These are phyloP conservation scores for Tor tambroides DNA, from an alignment of 2,113 vertebrate species.

Conservation along the genomic window DNA sequence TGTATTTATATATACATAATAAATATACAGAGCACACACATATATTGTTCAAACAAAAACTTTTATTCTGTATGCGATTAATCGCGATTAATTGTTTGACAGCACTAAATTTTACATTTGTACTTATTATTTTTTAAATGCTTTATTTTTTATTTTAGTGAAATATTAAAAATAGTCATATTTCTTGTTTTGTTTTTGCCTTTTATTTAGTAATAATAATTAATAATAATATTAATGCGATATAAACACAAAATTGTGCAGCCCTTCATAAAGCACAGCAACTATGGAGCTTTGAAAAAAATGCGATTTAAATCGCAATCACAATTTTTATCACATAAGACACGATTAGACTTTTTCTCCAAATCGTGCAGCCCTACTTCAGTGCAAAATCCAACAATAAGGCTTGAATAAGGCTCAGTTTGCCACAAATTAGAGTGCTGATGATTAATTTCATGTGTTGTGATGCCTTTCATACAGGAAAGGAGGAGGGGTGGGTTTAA, in stretches of 20 bases:
- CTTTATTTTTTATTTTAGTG: not conserved
- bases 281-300: not conserved
- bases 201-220: not conserved
- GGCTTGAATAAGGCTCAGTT: not conserved
- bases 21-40: no score
- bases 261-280: not conserved
- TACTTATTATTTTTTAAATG: not conserved
- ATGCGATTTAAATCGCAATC: not conserved
- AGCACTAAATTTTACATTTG: no score
- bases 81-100: no score
- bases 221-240: not conserved
- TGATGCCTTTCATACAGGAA: not conserved
- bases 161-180: not conserved
- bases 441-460: slow-evolving; percentile 31
- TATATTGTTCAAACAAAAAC: no score
- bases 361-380: not conserved
- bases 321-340: not conserved
- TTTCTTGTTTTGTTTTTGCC: not conserved
- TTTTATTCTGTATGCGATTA: no score
- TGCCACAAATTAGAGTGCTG: not conserved
- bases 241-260: not conserved
- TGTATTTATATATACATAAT: no score
- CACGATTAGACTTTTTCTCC: no score
- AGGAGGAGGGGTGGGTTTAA: not conserved
- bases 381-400: not conserved